Conservation (phyloP, 2,113 vertebrate genomes). For the Dromiciops gliroides region DNA sequence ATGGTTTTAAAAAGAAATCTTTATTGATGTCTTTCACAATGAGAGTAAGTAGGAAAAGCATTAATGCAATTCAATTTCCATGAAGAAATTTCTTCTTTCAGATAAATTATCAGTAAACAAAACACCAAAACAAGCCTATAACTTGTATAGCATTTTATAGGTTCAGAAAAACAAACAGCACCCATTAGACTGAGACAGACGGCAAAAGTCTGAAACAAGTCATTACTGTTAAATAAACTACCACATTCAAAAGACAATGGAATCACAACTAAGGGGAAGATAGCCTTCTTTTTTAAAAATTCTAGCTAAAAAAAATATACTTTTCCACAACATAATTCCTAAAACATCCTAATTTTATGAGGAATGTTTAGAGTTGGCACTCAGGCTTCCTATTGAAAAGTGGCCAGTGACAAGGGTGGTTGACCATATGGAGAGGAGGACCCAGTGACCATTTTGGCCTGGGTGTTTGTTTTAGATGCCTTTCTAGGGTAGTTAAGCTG, state of each 20-base stretch:
- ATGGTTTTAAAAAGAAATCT: slow-evolving; percentile 57
- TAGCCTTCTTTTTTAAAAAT: slow-evolving; percentile 36
- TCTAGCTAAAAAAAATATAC: slow-evolving; percentile 30
- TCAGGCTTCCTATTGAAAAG: slow-evolving; percentile 33
- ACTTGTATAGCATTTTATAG: slow-evolving; percentile 21
- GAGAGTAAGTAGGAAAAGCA: slow-evolving; percentile 69
- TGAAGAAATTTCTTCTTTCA: slow-evolving; percentile 52
- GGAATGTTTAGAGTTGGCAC: slow-evolving; percentile 57
- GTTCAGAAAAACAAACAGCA: slow-evolving; percentile 56
- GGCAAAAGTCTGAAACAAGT: slow-evolving; percentile 47
- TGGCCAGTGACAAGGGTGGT: neutral
- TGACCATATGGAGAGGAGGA: neutral
- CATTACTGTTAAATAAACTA: slow-evolving; percentile 21
- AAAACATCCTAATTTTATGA: slow-evolving; percentile 10
- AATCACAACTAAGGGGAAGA: slow-evolving; percentile 60
- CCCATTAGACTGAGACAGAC: slow-evolving; percentile 64
- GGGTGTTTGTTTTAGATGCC: neutral
- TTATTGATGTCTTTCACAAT: slow-evolving; percentile 66
- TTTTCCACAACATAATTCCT: slow-evolving; percentile 42
- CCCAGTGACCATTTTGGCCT: slow-evolving; percentile 1
- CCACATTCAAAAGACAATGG: slow-evolving; percentile 53
- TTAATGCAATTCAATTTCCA: slow-evolving; percentile 82
- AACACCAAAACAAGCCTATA: slow-evolving; percentile 54
- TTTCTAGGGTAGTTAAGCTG: slow-evolving; percentile 18
- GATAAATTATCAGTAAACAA: slow-evolving; percentile 44